Evolutionary conservation across 2,113 vertebrate genomes (phyloP), one percentile per base, ranked within the genome.

Genomic region (Steatornis caripensis): DNA sequence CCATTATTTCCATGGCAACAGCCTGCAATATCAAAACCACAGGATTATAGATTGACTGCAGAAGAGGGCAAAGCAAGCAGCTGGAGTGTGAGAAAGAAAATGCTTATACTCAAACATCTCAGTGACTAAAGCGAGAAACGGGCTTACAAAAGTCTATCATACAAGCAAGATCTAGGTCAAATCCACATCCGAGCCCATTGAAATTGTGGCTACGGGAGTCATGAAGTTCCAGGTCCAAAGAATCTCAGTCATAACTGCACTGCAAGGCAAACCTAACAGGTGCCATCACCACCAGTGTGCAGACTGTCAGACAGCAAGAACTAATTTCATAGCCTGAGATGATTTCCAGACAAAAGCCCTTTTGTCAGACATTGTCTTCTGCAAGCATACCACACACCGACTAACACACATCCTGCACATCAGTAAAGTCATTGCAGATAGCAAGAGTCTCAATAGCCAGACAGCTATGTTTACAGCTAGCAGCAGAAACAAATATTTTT

Each of bases 1-100:
- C 94, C 95, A 96, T 95, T 95, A 97, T 97, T 98, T 97, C 97
- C 97, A 97, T 97, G 93, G 97, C 93, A 98, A 98, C 93, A 94
- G 90, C 74, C 92, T 83, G 94, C 91, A 95, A 91, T 94, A 96
- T 96, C 83, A 96, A 86, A 96, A 95, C 92, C 91, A 91, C 81
- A 86, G 95, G 94, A 93, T 96, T 97, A 96, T 46, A 87, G 89
- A 90, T 95, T 95, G 93, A 96, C 96, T 96, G 80, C 78, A 96
- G 90, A 93, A 96, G 43, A 85, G 90, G 39, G 71, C 92, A 84
- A 94, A 96, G 87, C n/a, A 88, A 96, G 78, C 95, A 96, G 89
- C 84, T 91, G 91, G 96, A 87, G 41, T 90, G 84, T 77, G 65
- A 94, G 86, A 82, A 72, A 96, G 77, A 95, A 97, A 91, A 97